These are phyloP conservation scores for Orthosia incerta DNA, from an alignment of 2,888 invertebrate genomes.

Conservation along the genomic window DNA sequence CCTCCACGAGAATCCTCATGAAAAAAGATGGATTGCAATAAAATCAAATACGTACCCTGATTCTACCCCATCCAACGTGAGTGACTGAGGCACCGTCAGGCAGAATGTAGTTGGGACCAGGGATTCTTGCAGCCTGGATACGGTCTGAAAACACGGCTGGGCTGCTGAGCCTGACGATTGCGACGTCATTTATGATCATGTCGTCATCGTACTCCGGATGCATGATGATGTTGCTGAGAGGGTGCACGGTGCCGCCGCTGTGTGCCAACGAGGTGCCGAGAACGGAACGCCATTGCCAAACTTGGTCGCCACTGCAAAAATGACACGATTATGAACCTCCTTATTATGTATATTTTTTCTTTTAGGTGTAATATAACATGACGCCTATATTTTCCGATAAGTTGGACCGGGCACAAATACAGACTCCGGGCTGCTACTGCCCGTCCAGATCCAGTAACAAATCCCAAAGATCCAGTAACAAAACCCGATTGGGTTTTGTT, in stretches of 20 bases:
- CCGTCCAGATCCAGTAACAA: too few relatives aligned
- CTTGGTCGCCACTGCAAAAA: constrained; percentile 20
- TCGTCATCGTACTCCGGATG: constrained; percentile 66
- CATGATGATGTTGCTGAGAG: constrained; percentile 58
- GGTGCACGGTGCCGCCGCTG: constrained; percentile 66
- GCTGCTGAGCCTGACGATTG: constrained; percentile 67
- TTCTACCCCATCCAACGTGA: constrained; percentile 75
- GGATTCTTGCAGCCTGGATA: constrained; percentile 63
- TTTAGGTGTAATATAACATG: background rate
- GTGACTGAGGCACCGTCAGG: constrained; percentile 34
- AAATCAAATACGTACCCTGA: constrained; percentile 59
- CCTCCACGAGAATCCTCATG: background rate
- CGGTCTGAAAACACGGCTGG: constrained; percentile 55
- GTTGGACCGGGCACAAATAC: too few relatives aligned
- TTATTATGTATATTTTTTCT: background rate
- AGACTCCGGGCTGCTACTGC: too few relatives aligned
- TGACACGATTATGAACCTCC: background rate
- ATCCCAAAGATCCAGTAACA: too few relatives aligned
- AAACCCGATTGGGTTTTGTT: too few relatives aligned
- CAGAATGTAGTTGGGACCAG: constrained; percentile 48
- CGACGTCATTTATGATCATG: constrained; percentile 70
- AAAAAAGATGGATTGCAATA: background rate
- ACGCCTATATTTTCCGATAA: too few relatives aligned
- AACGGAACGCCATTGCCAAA: constrained; percentile 69
- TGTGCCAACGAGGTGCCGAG: constrained; percentile 67